phyloP scores from a whole-genome alignment of 1,140 invertebrate species.

The Plectus sambesii region DNA sequence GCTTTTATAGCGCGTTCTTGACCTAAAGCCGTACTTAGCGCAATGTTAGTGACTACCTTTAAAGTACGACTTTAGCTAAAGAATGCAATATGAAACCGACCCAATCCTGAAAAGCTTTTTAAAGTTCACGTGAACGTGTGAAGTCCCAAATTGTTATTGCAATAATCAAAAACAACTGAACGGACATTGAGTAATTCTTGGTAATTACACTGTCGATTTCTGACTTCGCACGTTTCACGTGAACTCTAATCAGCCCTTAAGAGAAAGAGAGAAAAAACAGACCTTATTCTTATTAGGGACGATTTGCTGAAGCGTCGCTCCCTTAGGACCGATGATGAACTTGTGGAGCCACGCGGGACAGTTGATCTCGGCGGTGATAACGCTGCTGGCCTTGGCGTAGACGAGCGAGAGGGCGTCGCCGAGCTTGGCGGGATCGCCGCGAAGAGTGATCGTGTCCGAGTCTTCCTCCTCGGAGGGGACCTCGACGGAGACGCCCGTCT shows the following conservation, averaged over 20 bases:
- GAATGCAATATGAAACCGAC: too few relatives aligned
- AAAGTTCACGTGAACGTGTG: too few relatives aligned
- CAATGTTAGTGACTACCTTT: background rate
- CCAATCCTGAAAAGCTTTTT: background rate
- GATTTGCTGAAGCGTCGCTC: constrained; percentile 76
- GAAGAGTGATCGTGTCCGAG: constrained; percentile 82
- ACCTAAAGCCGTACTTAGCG: too few relatives aligned
- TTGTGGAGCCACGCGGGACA: constrained; percentile 92
- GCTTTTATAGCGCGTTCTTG: too few relatives aligned
- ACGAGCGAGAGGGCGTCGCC: constrained; percentile 73
- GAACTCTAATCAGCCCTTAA: too few relatives aligned
- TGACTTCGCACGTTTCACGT: too few relatives aligned
- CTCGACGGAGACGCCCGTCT: constrained; percentile 88
- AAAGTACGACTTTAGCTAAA: too few relatives aligned
- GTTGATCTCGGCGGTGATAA: constrained; percentile 68
- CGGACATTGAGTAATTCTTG: too few relatives aligned
- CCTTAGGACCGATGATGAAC: constrained; percentile 89
- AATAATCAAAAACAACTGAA: too few relatives aligned
- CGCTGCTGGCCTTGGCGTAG: constrained; percentile 72
- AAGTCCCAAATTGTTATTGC: too few relatives aligned
- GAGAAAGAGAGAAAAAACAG: constrained; percentile 10
- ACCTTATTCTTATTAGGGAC: constrained; percentile 75
- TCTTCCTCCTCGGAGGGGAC: constrained; percentile 76
- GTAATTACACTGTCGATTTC: too few relatives aligned
- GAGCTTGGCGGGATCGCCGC: constrained; percentile 63